These are phyloP conservation scores for Nothoprocta pentlandii DNA, from an alignment of 2,113 vertebrate genomes.

Conservation along the genomic window DNA sequence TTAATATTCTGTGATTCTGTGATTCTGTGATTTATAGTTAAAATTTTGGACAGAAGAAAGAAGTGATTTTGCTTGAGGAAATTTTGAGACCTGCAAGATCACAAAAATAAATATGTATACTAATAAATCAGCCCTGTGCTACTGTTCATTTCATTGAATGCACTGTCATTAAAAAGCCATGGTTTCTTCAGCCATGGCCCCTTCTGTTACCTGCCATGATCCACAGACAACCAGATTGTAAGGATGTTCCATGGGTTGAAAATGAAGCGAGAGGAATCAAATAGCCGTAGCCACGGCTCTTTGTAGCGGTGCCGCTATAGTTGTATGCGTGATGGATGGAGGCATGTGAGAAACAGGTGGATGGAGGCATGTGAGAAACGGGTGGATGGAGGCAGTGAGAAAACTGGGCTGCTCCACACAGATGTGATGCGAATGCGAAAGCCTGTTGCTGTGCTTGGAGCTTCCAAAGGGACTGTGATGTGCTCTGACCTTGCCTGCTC, in stretches of 20 bases:
- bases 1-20: too few species aligned
- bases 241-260: neutral
- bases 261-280: neutral
- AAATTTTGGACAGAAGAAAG: neutral
- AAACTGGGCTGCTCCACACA: neutral
- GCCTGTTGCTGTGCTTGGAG: neutral
- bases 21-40: neutral
- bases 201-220: neutral
- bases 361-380: too few species aligned
- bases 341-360: too few species aligned
- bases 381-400: neutral
- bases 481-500: too few species aligned
- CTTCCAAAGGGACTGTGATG: neutral
- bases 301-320: neutral
- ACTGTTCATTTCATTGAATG: neutral
- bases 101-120: neutral
- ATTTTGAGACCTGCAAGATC: neutral
- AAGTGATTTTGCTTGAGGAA: neutral
- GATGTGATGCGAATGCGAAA: neutral
- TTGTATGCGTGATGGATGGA: neutral
- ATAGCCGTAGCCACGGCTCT: neutral
- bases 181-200: neutral
- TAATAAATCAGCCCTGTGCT: neutral
- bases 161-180: neutral
- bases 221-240: rapidly evolving